Percentiles rank a stretch among this genome's conserved stretches.
Conservation (phyloP, 2,888 invertebrate species). For the Pachycephus smyrnensis region DNA sequence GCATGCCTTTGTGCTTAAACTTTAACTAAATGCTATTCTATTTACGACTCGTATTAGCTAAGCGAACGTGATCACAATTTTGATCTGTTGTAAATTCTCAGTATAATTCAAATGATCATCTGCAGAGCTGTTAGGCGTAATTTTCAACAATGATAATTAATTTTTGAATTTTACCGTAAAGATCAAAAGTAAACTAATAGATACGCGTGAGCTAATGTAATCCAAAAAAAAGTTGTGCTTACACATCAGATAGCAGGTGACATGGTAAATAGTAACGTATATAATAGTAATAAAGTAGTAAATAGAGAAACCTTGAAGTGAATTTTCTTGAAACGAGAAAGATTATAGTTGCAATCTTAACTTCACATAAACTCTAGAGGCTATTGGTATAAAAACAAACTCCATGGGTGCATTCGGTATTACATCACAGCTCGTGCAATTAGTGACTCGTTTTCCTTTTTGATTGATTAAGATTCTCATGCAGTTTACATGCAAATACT, state of each 20-base stretch:
- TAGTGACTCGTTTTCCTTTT: background rate
- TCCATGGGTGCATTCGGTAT: background rate
- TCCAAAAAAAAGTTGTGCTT: background rate
- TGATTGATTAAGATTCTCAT: background rate
- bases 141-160: background rate
- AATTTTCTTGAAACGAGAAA: background rate
- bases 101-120: background rate
- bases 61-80: background rate
- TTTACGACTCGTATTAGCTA: background rate
- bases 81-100: background rate
- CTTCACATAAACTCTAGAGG: background rate
- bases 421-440: background rate
- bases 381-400: background rate
- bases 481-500: background rate
- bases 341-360: background rate
- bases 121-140: background rate
- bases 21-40: background rate
- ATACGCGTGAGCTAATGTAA: background rate
- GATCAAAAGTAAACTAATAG: background rate
- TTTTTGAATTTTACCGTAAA: conserved; percentile 2
- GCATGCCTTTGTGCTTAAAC: background rate
- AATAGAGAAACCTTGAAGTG: background rate
- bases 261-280: background rate
- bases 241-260: background rate
- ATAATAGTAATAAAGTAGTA: background rate